Base-by-base conservation (phyloP, 2,888 invertebrate species). In the Hyppa rectilinea region DNA sequence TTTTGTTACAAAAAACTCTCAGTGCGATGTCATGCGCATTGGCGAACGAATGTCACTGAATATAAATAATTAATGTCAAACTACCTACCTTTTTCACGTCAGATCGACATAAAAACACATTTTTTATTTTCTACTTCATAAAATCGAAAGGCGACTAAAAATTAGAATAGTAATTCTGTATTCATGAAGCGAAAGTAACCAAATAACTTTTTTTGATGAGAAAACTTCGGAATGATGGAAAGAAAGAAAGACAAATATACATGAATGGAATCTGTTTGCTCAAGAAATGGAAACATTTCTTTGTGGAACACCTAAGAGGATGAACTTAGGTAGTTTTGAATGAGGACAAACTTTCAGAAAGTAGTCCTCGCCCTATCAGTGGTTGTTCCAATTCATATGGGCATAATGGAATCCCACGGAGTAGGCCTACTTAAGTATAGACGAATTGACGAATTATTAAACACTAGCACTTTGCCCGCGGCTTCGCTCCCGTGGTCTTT, bases 171-270 rank as follows among this genome's bases (percentile, higher is more conserved):
- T 83, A 76, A 84, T 80, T 84, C 63, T 79, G 71, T 85, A 84
- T 84, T 84, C 82, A 84, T 80, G 70, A 82, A 78, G 64, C 65
- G 58, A 64, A 52, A 71, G 53, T 63, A 64, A 70, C 71, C 60
- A 71, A 82, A 78, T 75, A 80, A 79, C 82, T 82, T 82, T 77
- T 82, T 87, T 79, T 83, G 81, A 86, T 87, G 84, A 85, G 83
- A 85, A 85, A 87, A 86, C 75, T 87, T 86, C 26, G 70, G 23
- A 52, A 70, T 55, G 45, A 52, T 59, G 63, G 58, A 50, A 79
- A 71, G 71, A 71, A 80, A 71, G 68, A 71, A 67, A 80, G 47
- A 63, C 58, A 83, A 75, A 74, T 65, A 75, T 69, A 64, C 61
- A 67, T 50, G 74, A 75, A 81, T 70, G 45, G 65, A 84, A 84